Evolutionary conservation across 2,888 invertebrate species (phyloP).

Genomic region (Myathropa florea): DNA sequence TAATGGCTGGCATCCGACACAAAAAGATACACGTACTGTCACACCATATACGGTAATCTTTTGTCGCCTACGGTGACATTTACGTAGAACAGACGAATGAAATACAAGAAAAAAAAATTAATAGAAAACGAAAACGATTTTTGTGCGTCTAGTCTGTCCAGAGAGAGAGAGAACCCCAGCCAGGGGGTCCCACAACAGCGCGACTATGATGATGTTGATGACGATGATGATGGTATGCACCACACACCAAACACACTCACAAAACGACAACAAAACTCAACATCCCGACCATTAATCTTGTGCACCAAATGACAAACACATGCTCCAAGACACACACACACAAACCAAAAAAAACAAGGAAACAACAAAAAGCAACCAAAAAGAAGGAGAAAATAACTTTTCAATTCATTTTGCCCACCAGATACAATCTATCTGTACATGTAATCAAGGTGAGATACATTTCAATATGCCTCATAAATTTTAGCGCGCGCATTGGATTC

Average conservation of each 20-base stretch:
- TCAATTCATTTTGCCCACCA: slow-evolving; percentile 69
- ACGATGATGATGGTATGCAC: slow-evolving; percentile 64
- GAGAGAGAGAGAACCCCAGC: slow-evolving; percentile 34
- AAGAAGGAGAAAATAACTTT: slow-evolving; percentile 40
- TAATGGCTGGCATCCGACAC: slow-evolving; percentile 68
- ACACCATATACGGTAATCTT: slow-evolving; percentile 69
- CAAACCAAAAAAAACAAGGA: not conserved
- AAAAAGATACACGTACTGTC: slow-evolving; percentile 65
- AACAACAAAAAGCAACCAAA: slow-evolving; percentile 8
- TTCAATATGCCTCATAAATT: slow-evolving; percentile 79
- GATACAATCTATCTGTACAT: slow-evolving; percentile 71
- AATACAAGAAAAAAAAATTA: slow-evolving; percentile 9
- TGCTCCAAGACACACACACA: slow-evolving; percentile 50
- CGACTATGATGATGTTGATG: slow-evolving; percentile 64
- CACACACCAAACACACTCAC: slow-evolving; percentile 28
- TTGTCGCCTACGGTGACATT: slow-evolving; percentile 71
- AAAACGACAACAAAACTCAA: slow-evolving; percentile 58
- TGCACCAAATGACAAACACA: slow-evolving; percentile 71
- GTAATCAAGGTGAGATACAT: slow-evolving; percentile 79
- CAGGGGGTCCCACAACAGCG: slow-evolving; percentile 63
- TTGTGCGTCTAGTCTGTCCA: slow-evolving; percentile 58
- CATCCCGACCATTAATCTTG: slow-evolving; percentile 70
- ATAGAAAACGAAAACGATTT: slow-evolving; percentile 13
- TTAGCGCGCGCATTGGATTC: slow-evolving; percentile 67
- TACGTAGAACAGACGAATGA: slow-evolving; percentile 25